Conservation (phyloP, 2,113 vertebrate species). For the Cinclus mexicanus region DNA sequence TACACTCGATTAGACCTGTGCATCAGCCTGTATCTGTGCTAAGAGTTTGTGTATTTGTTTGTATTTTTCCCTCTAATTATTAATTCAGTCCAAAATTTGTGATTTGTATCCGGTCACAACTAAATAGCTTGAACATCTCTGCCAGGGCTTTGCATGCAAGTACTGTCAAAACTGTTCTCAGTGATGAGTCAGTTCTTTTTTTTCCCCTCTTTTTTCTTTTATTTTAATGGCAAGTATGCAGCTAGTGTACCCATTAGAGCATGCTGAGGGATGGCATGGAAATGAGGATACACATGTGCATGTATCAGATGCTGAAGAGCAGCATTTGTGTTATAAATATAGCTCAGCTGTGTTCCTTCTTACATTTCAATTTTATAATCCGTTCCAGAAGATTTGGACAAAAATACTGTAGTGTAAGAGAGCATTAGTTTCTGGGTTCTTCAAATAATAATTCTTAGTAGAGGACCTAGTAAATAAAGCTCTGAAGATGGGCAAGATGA, state of each 20-base stretch:
- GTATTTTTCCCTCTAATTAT: not conserved
- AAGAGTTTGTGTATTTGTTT: not conserved
- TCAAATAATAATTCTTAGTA: conserved; percentile 57
- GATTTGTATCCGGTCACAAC: not conserved
- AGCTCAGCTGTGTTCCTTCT: conserved; percentile 37
- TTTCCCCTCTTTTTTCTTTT: not conserved
- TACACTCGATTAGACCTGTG: not conserved
- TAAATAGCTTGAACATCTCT: not conserved
- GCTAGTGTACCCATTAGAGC: conserved; percentile 46
- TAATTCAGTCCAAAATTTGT: not conserved
- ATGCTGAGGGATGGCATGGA: conserved; percentile 14
- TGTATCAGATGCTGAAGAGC: conserved; percentile 54
- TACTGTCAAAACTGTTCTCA: conserved; percentile 47
- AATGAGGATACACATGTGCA: conserved; percentile 63
- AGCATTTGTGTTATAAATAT: conserved; percentile 48
- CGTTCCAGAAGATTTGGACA: conserved; percentile 51
- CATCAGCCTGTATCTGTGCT: not conserved
- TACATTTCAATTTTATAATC: conserved; percentile 68
- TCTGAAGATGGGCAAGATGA: conserved; percentile 18
- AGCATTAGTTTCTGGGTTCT: conserved; percentile 32
- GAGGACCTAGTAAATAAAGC: conserved; percentile 57
- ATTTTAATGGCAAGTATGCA: conserved; percentile 24
- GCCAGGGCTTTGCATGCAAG: conserved; percentile 1
- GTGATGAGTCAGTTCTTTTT: conserved; percentile 44
- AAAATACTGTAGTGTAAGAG: conserved; percentile 49